Conservation (phyloP, 1,140 invertebrate genomes). For the Diabrotica virgifera region DNA sequence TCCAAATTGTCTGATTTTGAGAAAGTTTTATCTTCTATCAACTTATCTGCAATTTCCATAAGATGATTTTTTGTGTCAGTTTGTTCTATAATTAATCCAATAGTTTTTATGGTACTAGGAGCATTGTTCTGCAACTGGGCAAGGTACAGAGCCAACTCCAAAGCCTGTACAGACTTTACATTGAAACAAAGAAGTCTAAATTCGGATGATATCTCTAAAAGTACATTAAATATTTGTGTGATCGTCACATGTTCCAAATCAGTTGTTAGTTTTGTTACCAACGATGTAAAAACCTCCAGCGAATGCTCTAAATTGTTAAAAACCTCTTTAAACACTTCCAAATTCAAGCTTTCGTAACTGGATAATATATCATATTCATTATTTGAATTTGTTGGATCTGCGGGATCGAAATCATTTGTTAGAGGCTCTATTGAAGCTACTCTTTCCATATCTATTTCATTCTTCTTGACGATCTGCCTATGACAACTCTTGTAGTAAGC, state of each 20-base stretch:
- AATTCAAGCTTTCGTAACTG: conserved; percentile 15
- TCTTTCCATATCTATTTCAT: conserved; percentile 17
- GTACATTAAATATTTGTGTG: conserved; percentile 3
- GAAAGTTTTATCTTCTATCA: background rate
- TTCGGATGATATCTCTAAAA: conserved; percentile 12
- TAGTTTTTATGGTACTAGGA: background rate
- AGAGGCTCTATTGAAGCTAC: background rate
- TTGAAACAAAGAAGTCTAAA: conserved; percentile 10
- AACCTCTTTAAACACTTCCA: background rate
- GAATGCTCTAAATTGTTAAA: conserved; percentile 15
- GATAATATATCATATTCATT: conserved; percentile 20
- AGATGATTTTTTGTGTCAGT: conserved; percentile 5
- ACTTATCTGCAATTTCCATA: conserved; percentile 2
- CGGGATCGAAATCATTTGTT: background rate
- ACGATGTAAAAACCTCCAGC: background rate
- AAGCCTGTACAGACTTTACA: conserved; percentile 8
- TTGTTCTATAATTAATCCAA: conserved; percentile 10
- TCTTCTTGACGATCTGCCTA: conserved; percentile 11
- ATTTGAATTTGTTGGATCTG: conserved; percentile 9
- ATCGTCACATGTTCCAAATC: background rate
- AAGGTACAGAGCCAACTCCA: conserved; percentile 12
- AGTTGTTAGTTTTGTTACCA: background rate
- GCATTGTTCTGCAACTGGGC: conserved; percentile 7
- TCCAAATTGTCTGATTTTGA: background rate
- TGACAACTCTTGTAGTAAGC: conserved; percentile 11